These are phyloP conservation scores for Gallinago nigripennis DNA, from an alignment of 2,797 vertebrate species.

Conservation along the genomic window DNA sequence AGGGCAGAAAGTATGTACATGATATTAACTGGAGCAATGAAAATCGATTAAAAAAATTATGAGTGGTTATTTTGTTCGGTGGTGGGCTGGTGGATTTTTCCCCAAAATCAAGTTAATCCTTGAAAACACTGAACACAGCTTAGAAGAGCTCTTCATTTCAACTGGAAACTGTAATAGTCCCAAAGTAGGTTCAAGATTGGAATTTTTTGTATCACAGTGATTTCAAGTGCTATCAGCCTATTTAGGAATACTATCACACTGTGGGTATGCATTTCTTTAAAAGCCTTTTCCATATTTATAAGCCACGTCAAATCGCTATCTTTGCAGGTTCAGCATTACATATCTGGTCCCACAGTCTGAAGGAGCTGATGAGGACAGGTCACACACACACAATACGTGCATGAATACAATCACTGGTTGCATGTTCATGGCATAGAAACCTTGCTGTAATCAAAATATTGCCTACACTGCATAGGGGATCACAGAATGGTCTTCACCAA, in stretches of 20 bases:
- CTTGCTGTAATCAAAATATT: neutral
- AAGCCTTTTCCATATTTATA: neutral
- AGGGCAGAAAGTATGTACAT: fast-evolving
- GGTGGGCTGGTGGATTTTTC: fast-evolving
- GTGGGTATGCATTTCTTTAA: fast-evolving
- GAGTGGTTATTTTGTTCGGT: neutral
- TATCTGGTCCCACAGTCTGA: neutral
- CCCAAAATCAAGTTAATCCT: neutral
- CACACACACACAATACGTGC: fast-evolving
- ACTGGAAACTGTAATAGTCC: neutral
- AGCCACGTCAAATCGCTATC: fast-evolving
- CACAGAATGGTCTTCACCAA: fast-evolving
- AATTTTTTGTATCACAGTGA: neutral
- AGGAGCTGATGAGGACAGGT: neutral
- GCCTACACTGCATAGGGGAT: neutral
- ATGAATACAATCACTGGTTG: fast-evolving
- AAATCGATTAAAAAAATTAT: neutral
- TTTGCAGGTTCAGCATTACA: neutral
- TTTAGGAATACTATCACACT: neutral
- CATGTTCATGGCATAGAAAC: fast-evolving
- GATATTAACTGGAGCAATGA: neutral
- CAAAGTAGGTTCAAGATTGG: neutral
- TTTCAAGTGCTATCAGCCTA: neutral
- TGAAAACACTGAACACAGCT: neutral
- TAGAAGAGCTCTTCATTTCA: neutral